Conservation (phyloP, 2,888 invertebrate species). For the Epinotia nisella region DNA sequence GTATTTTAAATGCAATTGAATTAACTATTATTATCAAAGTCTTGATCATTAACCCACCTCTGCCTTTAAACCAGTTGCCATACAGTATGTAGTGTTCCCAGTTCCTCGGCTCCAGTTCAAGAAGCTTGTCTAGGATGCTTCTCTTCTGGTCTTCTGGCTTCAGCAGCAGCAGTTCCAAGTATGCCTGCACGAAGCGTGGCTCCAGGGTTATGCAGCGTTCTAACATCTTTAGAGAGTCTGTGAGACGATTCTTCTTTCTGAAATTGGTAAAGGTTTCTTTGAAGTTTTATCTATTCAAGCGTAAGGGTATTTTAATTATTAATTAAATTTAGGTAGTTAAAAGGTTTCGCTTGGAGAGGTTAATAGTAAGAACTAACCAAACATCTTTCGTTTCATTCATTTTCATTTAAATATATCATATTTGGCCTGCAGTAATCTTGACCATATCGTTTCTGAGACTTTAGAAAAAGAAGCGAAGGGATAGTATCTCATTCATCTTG, state of each 20-base stretch:
- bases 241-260: constrained; percentile 87
- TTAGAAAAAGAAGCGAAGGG: too few relatives aligned
- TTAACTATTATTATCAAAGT: too few relatives aligned
- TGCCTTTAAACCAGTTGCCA: constrained; percentile 88
- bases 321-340: neutral
- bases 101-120: constrained; percentile 87
- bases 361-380: too few relatives aligned
- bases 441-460: too few relatives aligned
- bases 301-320: neutral
- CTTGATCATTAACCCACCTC: constrained; percentile 78
- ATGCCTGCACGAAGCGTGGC: constrained; percentile 88
- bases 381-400: too few relatives aligned
- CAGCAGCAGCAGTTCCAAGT: constrained; percentile 86
- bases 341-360: too few relatives aligned
- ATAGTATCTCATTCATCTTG: too few relatives aligned
- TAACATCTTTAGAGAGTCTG: constrained; percentile 87
- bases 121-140: constrained; percentile 85
- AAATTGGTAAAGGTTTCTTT: constrained; percentile 49
- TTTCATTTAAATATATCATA: too few relatives aligned
- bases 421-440: too few relatives aligned
- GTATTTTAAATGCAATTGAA: too few relatives aligned
- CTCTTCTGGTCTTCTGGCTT: constrained; percentile 83
- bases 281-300: neutral
- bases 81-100: constrained; percentile 89
- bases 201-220: constrained; percentile 88